Conservation (phyloP, 2,797 vertebrate genomes). For the Saxicola maurus region DNA sequence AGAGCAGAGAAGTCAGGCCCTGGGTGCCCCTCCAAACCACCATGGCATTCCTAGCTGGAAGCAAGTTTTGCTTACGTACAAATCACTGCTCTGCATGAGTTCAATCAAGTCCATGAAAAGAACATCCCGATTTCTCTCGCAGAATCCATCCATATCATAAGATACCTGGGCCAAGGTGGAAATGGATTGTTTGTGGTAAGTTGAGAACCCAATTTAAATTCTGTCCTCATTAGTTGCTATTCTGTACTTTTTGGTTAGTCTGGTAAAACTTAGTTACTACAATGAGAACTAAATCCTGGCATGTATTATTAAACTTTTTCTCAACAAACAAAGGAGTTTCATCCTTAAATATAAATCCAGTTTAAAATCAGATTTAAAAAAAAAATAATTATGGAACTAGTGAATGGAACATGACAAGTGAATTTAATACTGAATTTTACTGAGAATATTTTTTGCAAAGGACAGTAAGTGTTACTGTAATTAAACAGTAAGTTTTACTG, state of each 20-base stretch:
- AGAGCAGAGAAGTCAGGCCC: neutral
- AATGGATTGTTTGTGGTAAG: slow-evolving; percentile 40
- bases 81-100: slow-evolving; percentile 98
- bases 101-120: slow-evolving; percentile 97
- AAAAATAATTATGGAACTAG: neutral
- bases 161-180: slow-evolving; percentile 83
- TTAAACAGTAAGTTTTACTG: neutral
- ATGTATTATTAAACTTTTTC: neutral
- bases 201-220: slow-evolving; percentile 24
- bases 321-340: neutral
- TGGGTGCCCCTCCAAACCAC: neutral
- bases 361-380: neutral
- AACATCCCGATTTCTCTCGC: slow-evolving; percentile 95
- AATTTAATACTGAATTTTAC: neutral
- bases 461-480: neutral
- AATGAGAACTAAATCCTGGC: neutral
- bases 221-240: neutral
- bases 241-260: neutral
- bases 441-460: neutral
- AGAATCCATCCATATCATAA: slow-evolving; percentile 96
- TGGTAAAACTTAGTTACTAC: neutral
- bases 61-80: slow-evolving; percentile 78
- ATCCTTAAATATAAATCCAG: neutral
- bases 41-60: neutral
- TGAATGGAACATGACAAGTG: neutral